phyloP scores from a whole-genome alignment of 2,888 invertebrate genomes.

The Cataglyphis cursor region DNA sequence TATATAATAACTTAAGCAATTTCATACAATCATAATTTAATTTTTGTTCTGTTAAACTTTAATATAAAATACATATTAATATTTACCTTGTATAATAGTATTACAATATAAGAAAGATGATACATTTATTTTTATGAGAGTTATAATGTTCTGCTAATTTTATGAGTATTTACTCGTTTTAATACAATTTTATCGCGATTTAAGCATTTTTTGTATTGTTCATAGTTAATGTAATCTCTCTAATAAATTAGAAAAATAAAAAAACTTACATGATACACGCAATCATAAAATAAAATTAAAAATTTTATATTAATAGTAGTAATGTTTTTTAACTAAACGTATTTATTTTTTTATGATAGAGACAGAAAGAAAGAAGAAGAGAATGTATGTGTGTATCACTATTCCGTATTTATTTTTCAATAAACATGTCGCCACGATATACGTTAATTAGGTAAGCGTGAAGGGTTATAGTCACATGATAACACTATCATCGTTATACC shows the following conservation, averaged over 20 bases:
- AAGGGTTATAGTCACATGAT: conserved; percentile 22
- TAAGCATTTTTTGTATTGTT: not conserved
- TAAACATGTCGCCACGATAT: not conserved
- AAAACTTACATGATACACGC: not conserved
- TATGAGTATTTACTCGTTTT: not conserved
- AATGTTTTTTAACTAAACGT: not conserved
- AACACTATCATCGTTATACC: not conserved
- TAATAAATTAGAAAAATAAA: not conserved
- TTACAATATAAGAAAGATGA: not conserved
- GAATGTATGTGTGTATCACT: not conserved
- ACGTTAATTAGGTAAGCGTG: conserved; percentile 32
- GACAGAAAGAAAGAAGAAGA: not conserved
- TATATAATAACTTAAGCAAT: not conserved
- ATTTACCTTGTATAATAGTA: not conserved
- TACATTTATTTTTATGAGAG: not conserved
- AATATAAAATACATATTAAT: not conserved
- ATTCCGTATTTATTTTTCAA: conserved; percentile 22
- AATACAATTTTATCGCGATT: not conserved
- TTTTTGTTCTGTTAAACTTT: conserved; percentile 1
- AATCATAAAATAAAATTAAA: not conserved
- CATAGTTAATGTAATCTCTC: not conserved
- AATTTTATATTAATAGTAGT: not conserved
- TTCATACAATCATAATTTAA: not conserved
- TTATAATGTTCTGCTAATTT: not conserved
- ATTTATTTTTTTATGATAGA: not conserved